phyloP scores from a whole-genome alignment of 2,888 invertebrate genomes.

The Pimpla rufipes region DNA sequence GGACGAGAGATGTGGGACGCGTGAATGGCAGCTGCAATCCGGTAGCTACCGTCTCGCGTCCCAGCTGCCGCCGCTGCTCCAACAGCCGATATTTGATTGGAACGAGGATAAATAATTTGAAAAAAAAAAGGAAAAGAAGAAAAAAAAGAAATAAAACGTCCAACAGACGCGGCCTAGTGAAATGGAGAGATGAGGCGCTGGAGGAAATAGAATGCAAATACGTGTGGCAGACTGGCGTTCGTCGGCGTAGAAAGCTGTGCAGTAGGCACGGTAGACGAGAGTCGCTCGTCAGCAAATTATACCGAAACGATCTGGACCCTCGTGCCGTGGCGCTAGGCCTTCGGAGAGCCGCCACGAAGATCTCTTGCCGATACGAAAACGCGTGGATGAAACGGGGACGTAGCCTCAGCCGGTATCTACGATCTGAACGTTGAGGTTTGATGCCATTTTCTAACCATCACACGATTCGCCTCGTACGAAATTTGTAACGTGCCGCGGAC shows the following conservation, averaged over 20 bases:
- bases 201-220: slow-evolving; percentile 54
- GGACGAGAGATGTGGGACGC: slow-evolving; percentile 48
- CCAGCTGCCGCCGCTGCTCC: slow-evolving; percentile 61
- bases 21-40: slow-evolving; percentile 70
- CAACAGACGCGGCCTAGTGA: slow-evolving; percentile 1
- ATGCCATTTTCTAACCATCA: slow-evolving; percentile 16
- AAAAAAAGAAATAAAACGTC: slow-evolving; percentile 45
- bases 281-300: slow-evolving; percentile 31
- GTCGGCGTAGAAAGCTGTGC: slow-evolving; percentile 13
- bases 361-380: slow-evolving; percentile 37
- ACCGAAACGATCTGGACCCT: slow-evolving; percentile 22
- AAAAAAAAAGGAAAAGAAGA: slow-evolving; percentile 16
- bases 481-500: slow-evolving; percentile 18
- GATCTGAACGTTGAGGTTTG: slow-evolving; percentile 24
- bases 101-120: slow-evolving; percentile 63
- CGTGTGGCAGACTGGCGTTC: slow-evolving; percentile 5
- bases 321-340: not conserved
- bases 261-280: not conserved
- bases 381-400: slow-evolving; percentile 15
- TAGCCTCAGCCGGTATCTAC: not conserved
- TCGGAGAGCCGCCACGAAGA: slow-evolving; percentile 24
- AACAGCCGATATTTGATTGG: slow-evolving; percentile 67
- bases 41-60: slow-evolving; percentile 42
- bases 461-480: not conserved
- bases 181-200: not conserved